These are phyloP conservation scores for Terrapene triunguis DNA, from an alignment of 2,113 vertebrate genomes.

Conservation along the genomic window DNA sequence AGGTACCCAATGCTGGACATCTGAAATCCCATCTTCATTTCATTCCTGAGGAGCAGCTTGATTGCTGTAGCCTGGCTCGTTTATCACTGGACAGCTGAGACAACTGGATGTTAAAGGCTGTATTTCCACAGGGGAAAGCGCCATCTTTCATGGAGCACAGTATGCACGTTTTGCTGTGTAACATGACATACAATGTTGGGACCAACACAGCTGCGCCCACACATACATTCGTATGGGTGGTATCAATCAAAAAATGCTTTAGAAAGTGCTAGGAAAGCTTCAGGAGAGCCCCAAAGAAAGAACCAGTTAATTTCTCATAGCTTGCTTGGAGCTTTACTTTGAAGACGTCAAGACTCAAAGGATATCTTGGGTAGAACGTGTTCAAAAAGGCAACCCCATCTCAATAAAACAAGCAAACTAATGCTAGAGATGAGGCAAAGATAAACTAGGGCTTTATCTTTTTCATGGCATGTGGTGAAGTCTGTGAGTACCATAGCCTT, in stretches of 20 bases:
- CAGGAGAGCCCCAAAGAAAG: not conserved
- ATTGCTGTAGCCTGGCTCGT: not conserved
- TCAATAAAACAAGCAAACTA: conserved; percentile 16
- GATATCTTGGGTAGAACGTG: not conserved
- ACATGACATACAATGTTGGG: accelerated
- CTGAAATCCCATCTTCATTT: not conserved
- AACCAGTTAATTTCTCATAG: not conserved
- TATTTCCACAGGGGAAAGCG: not conserved
- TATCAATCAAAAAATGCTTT: not conserved
- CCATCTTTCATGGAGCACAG: not conserved
- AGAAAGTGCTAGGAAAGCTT: not conserved
- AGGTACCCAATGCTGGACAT: not conserved
- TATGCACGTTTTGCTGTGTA: not conserved
- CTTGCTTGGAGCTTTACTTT: not conserved
- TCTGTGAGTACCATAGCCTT: not conserved
- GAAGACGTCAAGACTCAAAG: not conserved
- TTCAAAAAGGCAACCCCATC: conserved; percentile 32
- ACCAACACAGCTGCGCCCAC: too few relatives aligned
- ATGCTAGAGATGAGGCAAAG: not conserved
- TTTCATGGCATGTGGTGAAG: not conserved
- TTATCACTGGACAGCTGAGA: not conserved
- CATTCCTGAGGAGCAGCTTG: not conserved
- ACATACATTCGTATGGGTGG: not conserved
- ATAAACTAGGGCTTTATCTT: not conserved
- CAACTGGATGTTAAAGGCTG: accelerated